Percentiles rank a stretch among this genome's conserved stretches.
phyloP scores from a whole-genome alignment of 2,113 vertebrate species.

The Asarcornis scutulata region DNA sequence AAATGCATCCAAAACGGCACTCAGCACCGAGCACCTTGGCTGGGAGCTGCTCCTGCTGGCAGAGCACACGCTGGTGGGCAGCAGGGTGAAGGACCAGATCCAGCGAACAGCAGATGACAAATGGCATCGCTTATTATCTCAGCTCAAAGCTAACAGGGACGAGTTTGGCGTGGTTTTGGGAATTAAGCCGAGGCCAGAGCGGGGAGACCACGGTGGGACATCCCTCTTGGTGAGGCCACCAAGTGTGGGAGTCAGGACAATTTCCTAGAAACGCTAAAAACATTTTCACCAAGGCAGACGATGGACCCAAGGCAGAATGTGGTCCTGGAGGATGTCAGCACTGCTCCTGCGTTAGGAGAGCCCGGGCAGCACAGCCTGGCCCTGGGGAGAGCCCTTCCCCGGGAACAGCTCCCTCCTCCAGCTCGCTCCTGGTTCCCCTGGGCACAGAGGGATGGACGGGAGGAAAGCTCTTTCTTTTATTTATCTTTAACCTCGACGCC shows the following conservation, averaged over 20 bases:
- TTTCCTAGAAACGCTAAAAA: background rate
- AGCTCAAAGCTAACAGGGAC: background rate
- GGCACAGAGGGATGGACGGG: constrained; percentile 9
- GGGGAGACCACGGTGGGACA: background rate
- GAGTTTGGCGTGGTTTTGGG: background rate
- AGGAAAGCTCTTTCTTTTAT: constrained; percentile 30
- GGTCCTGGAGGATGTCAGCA: background rate
- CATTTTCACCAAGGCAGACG: fast-evolving
- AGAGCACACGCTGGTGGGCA: background rate
- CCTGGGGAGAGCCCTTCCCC: background rate
- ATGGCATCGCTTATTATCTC: background rate
- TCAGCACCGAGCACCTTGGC: background rate
- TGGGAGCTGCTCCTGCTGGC: background rate
- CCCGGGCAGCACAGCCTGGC: background rate
- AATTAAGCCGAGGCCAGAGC: background rate
- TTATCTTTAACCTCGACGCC: constrained; percentile 13
- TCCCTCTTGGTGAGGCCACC: background rate
- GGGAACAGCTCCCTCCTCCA: constrained; percentile 19
- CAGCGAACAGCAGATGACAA: background rate
- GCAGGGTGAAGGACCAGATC: background rate
- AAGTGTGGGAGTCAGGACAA: fast-evolving
- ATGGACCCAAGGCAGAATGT: background rate
- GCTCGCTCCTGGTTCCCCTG: background rate
- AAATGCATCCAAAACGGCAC: background rate
- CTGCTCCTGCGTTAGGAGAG: background rate